Evolutionary conservation across 1,140 invertebrate genomes (phyloP), one percentile per base, ranked within the genome.

Genomic region (Saccostrea cuccullata): DNA sequence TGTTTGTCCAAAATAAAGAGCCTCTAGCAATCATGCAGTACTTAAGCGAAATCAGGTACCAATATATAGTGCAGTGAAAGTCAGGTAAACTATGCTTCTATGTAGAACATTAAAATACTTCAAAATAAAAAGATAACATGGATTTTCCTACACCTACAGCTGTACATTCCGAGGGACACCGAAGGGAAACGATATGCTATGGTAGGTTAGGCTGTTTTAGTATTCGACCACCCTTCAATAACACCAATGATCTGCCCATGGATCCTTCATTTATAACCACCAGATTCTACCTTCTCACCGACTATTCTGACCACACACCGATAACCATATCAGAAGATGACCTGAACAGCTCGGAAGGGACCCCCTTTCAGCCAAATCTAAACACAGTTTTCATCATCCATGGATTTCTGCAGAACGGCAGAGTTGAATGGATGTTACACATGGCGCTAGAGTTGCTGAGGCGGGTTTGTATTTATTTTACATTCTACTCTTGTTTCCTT

Each of bases 351-450:
- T 47, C 91, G 20, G 47, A n/a, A 2, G 40, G 47, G 3, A 92
- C 91, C 13, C 58, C 67, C 23, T 92, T 93, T 77, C 84, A 91
- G 47, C 47, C 87, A 5, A 82, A 40, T 13, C 77, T 73, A 15
- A 90, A 91, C 12, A 91, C 91, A 2, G 98, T 98, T 93, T 96
- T 99, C 47, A 97, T 99, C 88, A 98, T 99, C 0, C 98, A 99
- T 92, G 98, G 98, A 4, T 99, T 99, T 93, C 98, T 98, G 2
- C 98, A 98, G 85, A 97, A 97, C 91, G 98, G 98, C 92, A 96
- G 97, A 30, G 91, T 98, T 91, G 96, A 98, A 11, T 99, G 98
- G 98, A 97, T 98, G 13, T 64, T 88, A 20, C 85, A 91, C 55
- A 92, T 94, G 91, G 90, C 91, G 8, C 84, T 67, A 4, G 90